Evolutionary conservation across 2,888 invertebrate genomes (phyloP).

Genomic region (Autographa pulchrina): DNA sequence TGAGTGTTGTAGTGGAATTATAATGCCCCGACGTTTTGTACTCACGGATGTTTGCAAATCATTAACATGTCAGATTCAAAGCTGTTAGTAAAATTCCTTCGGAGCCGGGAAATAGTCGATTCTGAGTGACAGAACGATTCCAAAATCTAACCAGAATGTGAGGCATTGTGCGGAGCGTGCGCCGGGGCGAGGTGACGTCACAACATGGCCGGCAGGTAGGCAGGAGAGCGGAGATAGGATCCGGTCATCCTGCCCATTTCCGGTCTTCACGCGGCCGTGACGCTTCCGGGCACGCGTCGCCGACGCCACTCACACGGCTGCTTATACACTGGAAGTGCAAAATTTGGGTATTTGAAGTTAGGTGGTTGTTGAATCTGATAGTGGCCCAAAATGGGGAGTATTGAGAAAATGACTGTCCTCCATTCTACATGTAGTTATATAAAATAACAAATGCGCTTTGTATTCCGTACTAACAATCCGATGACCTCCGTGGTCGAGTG

Average conservation of each 20-base stretch:
- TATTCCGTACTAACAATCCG: no score
- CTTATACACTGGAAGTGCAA: conserved; percentile 73
- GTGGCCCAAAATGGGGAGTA: background rate
- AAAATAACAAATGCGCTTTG: no score
- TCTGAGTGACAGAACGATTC: conserved; percentile 60
- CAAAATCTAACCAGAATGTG: conserved; percentile 66
- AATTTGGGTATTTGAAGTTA: conserved; percentile 27
- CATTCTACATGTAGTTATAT: no score
- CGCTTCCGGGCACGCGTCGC: conserved; percentile 89
- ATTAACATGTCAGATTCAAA: conserved; percentile 2
- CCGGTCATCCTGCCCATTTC: conserved; percentile 90
- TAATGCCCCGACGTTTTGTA: background rate
- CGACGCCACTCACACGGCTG: conserved; percentile 75
- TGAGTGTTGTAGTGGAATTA: background rate
- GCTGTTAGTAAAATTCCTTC: conserved; percentile 14
- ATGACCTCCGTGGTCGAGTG: no score
- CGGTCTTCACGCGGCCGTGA: conserved; percentile 90
- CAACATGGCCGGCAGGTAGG: conserved; percentile 86
- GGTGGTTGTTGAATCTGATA: conserved; percentile 18
- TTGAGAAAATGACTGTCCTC: background rate
- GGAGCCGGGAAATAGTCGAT: conserved; percentile 40
- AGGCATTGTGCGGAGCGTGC: conserved; percentile 53
- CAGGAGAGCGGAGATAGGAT: conserved; percentile 88
- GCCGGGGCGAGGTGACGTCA: conserved; percentile 80
- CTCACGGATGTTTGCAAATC: background rate